Base-by-base conservation (phyloP, 2,888 invertebrate species). In the Nymphalis polychloros region DNA sequence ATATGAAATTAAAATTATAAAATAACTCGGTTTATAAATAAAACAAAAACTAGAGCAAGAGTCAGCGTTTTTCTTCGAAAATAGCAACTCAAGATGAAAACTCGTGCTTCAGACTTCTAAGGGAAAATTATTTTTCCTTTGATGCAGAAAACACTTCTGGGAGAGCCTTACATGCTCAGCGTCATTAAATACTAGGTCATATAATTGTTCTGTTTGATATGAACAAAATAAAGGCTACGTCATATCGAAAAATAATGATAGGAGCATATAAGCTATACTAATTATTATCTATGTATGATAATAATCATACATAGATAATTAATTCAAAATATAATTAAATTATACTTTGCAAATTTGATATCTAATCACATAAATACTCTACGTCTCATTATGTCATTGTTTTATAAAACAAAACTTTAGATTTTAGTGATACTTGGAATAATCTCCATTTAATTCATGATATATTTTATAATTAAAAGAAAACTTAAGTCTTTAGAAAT, bases 151-250 rank as follows among this genome's bases (percentile, higher is more conserved):
- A 35, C n/a, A n/a, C 27, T 41, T 41, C 35, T 57, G 19, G 19
- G 17, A 47, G 52, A 60, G 52, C 52, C 52, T 59, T 59, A 61
- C 48, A 57, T 52, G 63, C 46, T 13, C 67, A 50, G 35, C 46
- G 31, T 41, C 57, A 52, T 63, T 63, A 50, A 17, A 63, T 49
- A 67, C 50, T 59, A 63, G 67, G 65, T 65, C 65, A 65, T 19
- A 57, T 41, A 41, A 13, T 23, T 17, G 53, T 55, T 55, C 31
- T 31, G 17, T 31, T 31, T 55, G 16, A 55, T 55, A 55, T 31
- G 17, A 55, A 31, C 53, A 8, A 31, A 8, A n/a, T 31, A 31
- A 55, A 27, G 13, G 16, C 6, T 41, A 13, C 41, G 8, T 17
- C 7, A 7, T 31, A 55, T 55, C 16, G 13, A 53, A 53, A 53